A percentile compares a stretch with the other conserved stretches of the same genome.
Evolutionary conservation across 2,113 vertebrate genomes (phyloP).

Genomic region (Romanogobio albipinnatus): DNA sequence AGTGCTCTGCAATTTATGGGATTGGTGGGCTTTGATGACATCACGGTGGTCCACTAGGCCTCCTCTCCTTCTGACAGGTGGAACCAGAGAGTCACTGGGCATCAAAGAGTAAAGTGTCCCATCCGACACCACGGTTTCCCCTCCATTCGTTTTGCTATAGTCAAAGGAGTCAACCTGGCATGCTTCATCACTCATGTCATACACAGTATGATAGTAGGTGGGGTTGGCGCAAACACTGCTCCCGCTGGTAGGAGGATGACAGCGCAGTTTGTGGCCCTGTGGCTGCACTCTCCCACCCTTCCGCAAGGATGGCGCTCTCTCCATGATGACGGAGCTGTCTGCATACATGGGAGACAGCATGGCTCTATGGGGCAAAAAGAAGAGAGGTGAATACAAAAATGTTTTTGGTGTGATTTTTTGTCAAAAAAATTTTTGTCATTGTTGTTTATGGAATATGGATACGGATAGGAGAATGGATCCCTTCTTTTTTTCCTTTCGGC

Average conservation of each 20-base stretch:
- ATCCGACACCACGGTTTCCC: conserved; percentile 3
- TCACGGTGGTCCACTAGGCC: conserved; percentile 85
- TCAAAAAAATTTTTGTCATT: no score
- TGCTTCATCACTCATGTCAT: conserved; percentile 67
- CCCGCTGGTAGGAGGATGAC: conserved; percentile 66
- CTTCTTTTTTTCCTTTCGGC: no score
- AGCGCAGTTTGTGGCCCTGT: conserved; percentile 56
- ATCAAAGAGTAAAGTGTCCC: conserved; percentile 57
- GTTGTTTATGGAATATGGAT: no score
- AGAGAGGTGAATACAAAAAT: not conserved
- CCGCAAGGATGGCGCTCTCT: conserved; percentile 65
- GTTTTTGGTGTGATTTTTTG: no score
- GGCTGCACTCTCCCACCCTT: conserved; percentile 63
- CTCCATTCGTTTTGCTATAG: conserved; percentile 29
- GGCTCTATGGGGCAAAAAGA: conserved; percentile 61
- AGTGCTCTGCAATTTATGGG: conserved; percentile 85
- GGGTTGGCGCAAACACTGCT: conserved; percentile 74
- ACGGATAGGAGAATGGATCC: no score
- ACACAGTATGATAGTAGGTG: conserved; percentile 77
- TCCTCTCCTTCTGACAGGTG: conserved; percentile 77
- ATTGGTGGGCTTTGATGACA: conserved; percentile 86
- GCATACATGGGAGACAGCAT: conserved; percentile 71
- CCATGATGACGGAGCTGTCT: conserved; percentile 67
- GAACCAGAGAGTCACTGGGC: conserved; percentile 63
- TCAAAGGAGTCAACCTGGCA: conserved; percentile 67